Percentiles rank a stretch among this genome's conserved stretches.
phyloP scores from a whole-genome alignment of 2,113 vertebrate genomes.

The Centropus bengalensis region DNA sequence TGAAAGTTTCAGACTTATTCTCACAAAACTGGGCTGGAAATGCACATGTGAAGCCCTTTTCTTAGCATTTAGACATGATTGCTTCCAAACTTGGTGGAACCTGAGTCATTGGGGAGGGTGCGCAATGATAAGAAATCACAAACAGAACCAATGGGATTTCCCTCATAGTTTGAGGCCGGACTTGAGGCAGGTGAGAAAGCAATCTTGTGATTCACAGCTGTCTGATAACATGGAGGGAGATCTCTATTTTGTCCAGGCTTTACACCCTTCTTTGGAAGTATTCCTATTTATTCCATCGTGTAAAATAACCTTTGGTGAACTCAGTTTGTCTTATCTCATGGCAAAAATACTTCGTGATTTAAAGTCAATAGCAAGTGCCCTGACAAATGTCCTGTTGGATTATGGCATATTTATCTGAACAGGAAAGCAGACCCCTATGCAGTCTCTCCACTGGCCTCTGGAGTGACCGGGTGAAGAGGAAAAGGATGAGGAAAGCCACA shows the following conservation, averaged over 20 bases:
- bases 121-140: not conserved
- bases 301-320: not conserved
- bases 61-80: not conserved
- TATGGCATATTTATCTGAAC: not conserved
- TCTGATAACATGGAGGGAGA: not conserved
- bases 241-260: not conserved
- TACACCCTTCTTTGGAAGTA: not conserved
- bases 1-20: not conserved
- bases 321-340: not conserved
- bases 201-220: not conserved
- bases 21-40: not conserved
- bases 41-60: not conserved
- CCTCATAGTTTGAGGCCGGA: not conserved
- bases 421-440: not conserved
- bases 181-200: not conserved
- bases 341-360: not conserved
- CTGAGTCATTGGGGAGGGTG: not conserved
- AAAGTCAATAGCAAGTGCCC: not conserved
- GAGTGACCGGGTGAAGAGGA: not conserved
- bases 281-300: not conserved
- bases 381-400: not conserved
- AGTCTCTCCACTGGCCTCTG: not conserved
- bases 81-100: not conserved
- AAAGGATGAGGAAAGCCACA: not conserved
- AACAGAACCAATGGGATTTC: not conserved